Evolutionary conservation across 2,797 vertebrate genomes (phyloP), one percentile per base, ranked within the genome.

Genomic region (Ceryle rudis): DNA sequence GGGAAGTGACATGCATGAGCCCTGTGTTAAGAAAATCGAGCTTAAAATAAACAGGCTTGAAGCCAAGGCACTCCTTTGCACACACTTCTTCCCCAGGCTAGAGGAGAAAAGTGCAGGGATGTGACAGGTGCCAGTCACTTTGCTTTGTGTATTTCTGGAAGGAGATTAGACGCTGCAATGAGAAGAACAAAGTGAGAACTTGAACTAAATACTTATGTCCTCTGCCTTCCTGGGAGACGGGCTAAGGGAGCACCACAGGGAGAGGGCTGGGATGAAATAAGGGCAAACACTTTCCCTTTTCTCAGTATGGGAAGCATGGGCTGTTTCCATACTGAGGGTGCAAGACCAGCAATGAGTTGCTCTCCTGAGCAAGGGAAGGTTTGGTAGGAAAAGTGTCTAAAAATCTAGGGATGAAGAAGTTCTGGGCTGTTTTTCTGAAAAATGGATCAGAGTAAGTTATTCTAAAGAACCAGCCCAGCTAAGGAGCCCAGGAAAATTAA

Each of bases 21-120:
- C 42, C 62, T 7, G 5, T 81, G 90, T 75, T 84, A 84, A 58
- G 37, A 88, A 89, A 94, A 94, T 14, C 6, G 6, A 83, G 46
- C 29, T 95, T 88, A 94, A 94, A 96, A 92, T 92, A 92, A 85
- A 55, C 5, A 11, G 88, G 66, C 82, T 78, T 6, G 65, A 90
- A 92, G 92, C 90, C 93, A 97, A 93, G 39, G 65, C 70, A 93
- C 80, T 95, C 83, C 82, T 93, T 90, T 75, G 61, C 80, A 81
- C 69, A 75, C 41, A 75, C 58, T 81, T 90, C 31, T 64, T 88
- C 69, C 57, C 22, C 44, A 75, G 80, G 26, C 57, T 20, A 90
- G 90, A 81, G 62, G n/a, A 91, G 61, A 80, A 79, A 95, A 94
- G 2, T 22, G 35, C 6, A 8, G 86, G 81, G 54, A 86, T 72